Base-by-base conservation (phyloP, 2,797 vertebrate species). In the Odontamblyopus lacepedii region DNA sequence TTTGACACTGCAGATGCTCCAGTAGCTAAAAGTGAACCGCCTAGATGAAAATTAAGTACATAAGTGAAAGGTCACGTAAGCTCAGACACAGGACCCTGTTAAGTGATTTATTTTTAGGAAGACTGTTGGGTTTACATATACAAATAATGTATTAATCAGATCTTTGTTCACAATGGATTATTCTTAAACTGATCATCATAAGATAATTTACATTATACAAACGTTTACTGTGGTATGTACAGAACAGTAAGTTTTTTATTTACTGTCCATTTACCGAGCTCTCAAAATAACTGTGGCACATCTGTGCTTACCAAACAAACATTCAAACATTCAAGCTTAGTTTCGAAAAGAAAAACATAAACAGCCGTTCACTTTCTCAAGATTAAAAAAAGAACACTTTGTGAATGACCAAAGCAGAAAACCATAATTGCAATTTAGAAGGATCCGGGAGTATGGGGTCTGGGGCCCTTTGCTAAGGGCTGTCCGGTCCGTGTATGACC, bases 331-430 rank as follows among this genome's bases (percentile, higher is more conserved):
- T 66, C 6, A 66, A 66, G 41, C 23, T 0, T 23, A 23, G 23
- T 41, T 11, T 63, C 35, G 13, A 16, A 29, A 16, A 66, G 23
- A 18, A 66, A 66, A 50, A 6, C 7, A 12, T 6, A 23, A 16
- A 6, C 2, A 26, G 18, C 5, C 2, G 27, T 50, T 18, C 15
- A 44, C 5, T 18, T 38, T 50, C 8, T 50, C 8, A 29, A 65
- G 11, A 66, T 63, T 30, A 27, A 65, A 64, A 26, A 26, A 64
- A 64, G 15, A 65, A 18, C 23, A 63, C 35, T 63, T 63, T 41
- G 18, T 41, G n/a, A 63, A 23, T 15, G n/a, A 15, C n/a, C 35
- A 63, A 13, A 44, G 9, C 35, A 41, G n/a, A 63, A 11, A 66
- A 29, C n/a, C n/a, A 48, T 50, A 50, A 71, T 16, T 61, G 6